Base-by-base conservation (phyloP, 2,797 vertebrate genomes). In the Enteromius trimaculatus region DNA sequence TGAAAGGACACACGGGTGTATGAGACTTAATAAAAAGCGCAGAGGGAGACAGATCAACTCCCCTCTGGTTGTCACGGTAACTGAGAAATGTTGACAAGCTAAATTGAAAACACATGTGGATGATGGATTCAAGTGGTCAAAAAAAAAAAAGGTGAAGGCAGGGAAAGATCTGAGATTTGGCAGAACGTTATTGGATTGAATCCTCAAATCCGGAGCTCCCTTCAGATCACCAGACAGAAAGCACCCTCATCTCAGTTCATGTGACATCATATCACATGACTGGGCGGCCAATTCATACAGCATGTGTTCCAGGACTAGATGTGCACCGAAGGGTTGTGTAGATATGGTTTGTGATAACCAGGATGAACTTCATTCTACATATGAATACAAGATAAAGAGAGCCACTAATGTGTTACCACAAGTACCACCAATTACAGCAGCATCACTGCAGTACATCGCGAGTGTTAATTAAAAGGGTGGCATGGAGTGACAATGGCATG, bases 51-150 rank as follows among this genome's bases (percentile, higher is more conserved):
- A 81, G 76, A 76, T 53, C 60, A 80, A 82, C 49, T 72, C 77
- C 62, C 58, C 76, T 80, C 65, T 37, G 26, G 79, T 39, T 84
- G 23, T 81, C 81, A 75, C 60, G 77, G 68, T 49, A 88, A 86
- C 77, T 0, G 77, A 34, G 77, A 81, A 82, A 85, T 82, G 74
- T 65, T 79, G 86, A 87, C 51, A 60, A 79, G 34, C 55, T 51
- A 85, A 88, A 85, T 62, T 77, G 66, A 76, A 87, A 90, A 81
- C 42, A 82, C 77, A 85, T 70, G 84, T 49, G 26, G 29, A 70
- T 49, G 29, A 69, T 79, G 80, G 75, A 82, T 72, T 76, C 29
- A 11, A 70, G 62, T 31, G 13, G 31, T 49, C 10, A 47, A 53
- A 51, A 29, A 64, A 23, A 82, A 23, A 75, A 39, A 42, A 82